Conservation (phyloP, 2,113 vertebrate species). For the Cricetomys ansorgei region DNA sequence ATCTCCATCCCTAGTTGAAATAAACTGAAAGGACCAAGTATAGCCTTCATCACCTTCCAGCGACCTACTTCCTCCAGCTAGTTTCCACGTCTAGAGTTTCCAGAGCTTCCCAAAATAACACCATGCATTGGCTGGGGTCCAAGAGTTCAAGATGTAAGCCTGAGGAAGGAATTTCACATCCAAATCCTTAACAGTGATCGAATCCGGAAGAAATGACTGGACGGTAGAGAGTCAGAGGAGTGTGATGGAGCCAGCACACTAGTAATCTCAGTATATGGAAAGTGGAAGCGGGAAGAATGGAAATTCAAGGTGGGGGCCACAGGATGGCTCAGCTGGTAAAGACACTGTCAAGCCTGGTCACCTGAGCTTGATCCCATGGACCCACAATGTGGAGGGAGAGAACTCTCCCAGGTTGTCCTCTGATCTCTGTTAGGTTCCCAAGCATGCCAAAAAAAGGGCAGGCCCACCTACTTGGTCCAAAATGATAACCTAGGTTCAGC, state of each 20-base stretch:
- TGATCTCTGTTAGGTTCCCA: neutral
- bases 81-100: neutral
- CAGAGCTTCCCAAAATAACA: neutral
- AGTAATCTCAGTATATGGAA: neutral
- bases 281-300: too few relatives aligned
- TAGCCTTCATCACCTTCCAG: neutral
- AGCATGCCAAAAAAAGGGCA: neutral
- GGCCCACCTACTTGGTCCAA: neutral
- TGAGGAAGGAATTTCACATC: neutral
- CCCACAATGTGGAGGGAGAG: neutral
- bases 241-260: too few relatives aligned
- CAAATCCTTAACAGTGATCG: neutral
- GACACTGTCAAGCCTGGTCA: neutral
- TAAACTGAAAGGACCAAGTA: neutral
- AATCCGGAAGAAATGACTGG: neutral
- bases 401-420: neutral
- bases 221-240: neutral
- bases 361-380: too few relatives aligned
- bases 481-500: neutral
- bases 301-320: neutral
- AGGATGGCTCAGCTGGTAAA: neutral
- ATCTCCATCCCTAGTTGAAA: neutral
- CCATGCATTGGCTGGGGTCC: neutral
- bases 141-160: neutral
- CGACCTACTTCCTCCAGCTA: neutral